Evolutionary conservation across 2,113 vertebrate genomes (phyloP).

Genomic region (Balaenoptera acutorostrata): DNA sequence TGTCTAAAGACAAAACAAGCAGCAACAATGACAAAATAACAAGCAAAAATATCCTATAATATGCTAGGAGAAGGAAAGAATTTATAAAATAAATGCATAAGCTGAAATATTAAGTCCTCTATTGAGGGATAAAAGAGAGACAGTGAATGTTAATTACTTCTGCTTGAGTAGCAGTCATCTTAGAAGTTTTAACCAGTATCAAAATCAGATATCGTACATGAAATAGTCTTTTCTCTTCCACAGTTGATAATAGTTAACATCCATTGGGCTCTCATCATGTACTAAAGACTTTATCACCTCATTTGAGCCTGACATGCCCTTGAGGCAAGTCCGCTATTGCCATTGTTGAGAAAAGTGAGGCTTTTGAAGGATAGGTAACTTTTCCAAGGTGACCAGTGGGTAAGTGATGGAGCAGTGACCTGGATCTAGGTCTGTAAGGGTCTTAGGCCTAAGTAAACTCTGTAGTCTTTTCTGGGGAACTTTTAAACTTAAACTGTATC

Average conservation of each 20-base stretch:
- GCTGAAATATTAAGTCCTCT: not conserved
- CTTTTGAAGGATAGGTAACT: not conserved
- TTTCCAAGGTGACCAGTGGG: not conserved
- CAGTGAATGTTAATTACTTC: not conserved
- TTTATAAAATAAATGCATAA: not conserved
- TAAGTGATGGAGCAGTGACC: not conserved
- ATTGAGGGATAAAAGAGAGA: not conserved
- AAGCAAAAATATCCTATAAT: not conserved
- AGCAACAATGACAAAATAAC: not conserved
- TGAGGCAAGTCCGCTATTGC: not conserved
- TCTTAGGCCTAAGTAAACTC: not conserved
- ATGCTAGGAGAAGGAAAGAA: not conserved
- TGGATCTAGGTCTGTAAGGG: not conserved
- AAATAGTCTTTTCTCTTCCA: not conserved
- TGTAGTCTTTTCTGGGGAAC: not conserved
- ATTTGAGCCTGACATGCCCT: not conserved
- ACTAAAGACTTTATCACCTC: not conserved
- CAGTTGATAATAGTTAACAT: not conserved
- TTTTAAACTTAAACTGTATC: conserved; percentile 25
- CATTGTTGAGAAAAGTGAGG: not conserved
- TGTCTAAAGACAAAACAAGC: not conserved
- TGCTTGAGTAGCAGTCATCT: not conserved
- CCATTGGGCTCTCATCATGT: not conserved
- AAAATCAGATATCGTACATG: not conserved
- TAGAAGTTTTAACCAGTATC: not conserved